Evolutionary conservation across 2,113 vertebrate genomes (phyloP).

Genomic region (Mobula hypostoma): DNA sequence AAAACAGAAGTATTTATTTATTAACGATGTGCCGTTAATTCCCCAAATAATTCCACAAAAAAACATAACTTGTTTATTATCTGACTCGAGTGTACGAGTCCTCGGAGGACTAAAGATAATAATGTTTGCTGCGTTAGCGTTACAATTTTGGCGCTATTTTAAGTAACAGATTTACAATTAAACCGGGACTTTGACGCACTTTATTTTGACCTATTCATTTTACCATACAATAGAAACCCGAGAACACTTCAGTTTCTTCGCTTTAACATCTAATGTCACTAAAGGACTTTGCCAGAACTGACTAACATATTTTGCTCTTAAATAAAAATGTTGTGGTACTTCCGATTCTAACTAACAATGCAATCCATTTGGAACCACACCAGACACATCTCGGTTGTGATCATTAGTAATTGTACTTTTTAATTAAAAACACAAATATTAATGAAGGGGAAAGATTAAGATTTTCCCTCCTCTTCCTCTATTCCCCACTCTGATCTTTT

Average conservation of each 20-base stretch:
- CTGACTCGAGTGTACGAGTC: background rate
- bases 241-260: background rate
- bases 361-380: background rate
- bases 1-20: constrained; percentile 25
- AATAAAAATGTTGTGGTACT: background rate
- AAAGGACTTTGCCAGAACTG: background rate
- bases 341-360: background rate
- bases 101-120: constrained; percentile 5
- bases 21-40: background rate
- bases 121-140: constrained; percentile 28
- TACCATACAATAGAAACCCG: background rate
- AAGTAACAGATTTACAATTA: background rate
- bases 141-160: constrained; percentile 14
- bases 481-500: too few species aligned
- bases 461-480: background rate
- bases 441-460: background rate
- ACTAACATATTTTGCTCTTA: background rate
- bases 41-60: constrained; percentile 9
- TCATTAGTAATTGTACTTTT: background rate
- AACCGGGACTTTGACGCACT: background rate
- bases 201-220: background rate
- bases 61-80: constrained; percentile 35
- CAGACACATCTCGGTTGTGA: background rate
- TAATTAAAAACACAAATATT: background rate
- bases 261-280: background rate